Conservation (phyloP, 2,797 vertebrate species). For the Chaetodon trifasciatus region DNA sequence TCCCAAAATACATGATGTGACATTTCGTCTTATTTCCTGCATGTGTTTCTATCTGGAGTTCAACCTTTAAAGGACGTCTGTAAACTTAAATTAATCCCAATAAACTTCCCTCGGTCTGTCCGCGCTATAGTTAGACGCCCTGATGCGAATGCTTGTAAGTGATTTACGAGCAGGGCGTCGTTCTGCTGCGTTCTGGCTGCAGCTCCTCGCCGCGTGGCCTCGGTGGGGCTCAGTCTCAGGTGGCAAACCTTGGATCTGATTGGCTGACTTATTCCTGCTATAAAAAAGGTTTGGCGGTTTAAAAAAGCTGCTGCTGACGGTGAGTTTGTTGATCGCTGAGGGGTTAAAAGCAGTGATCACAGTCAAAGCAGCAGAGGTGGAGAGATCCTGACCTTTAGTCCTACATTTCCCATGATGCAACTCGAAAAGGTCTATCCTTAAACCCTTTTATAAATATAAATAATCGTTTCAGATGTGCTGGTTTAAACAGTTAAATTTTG, state of each 20-base stretch:
- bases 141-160: background rate
- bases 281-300: background rate
- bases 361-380: background rate
- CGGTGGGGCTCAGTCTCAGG: background rate
- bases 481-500: too few species aligned
- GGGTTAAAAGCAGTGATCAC: too few species aligned
- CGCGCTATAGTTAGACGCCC: background rate
- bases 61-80: constrained; percentile 25
- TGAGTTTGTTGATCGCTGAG: background rate
- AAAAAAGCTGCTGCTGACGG: too few species aligned
- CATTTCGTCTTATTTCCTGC: constrained; percentile 30
- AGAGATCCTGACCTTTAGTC: background rate
- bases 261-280: background rate
- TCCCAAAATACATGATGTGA: constrained; percentile 57
- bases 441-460: too few species aligned
- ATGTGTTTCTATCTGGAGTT: constrained; percentile 17
- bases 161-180: constrained; percentile 2
- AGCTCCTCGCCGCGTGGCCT: background rate
- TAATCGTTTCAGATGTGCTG: too few species aligned
- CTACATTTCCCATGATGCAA: too few species aligned
- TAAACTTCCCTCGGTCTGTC: background rate
- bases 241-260: background rate
- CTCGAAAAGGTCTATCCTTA: too few species aligned
- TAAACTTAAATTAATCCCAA: constrained; percentile 34
- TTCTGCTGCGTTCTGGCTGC: background rate